These are phyloP conservation scores for Mastacembelus armatus DNA, from an alignment of 2,797 vertebrate species.

Conservation along the genomic window DNA sequence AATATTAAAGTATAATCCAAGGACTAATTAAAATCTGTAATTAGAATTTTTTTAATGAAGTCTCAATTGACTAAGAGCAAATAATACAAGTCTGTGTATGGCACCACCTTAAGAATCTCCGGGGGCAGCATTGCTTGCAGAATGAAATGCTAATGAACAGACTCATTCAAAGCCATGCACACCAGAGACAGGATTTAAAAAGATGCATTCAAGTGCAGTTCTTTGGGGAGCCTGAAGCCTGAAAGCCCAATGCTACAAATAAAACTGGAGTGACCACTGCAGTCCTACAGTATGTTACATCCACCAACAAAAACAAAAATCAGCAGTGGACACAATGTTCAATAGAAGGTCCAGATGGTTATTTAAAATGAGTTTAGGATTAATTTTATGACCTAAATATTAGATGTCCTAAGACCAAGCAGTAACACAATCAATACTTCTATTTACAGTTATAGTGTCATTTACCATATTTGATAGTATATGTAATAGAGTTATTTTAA, in stretches of 20 bases:
- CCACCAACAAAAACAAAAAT: not conserved
- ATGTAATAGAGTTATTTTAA: constrained; percentile 36
- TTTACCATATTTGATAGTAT: constrained; percentile 14
- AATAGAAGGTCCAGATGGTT: not conserved
- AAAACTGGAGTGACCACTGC: not conserved
- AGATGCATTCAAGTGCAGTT: constrained; percentile 3
- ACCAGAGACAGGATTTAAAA: constrained; percentile 27
- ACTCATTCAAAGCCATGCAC: constrained; percentile 62
- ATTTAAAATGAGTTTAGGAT: not conserved
- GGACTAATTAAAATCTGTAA: constrained; percentile 82
- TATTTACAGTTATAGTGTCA: constrained; percentile 6
- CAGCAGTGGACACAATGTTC: not conserved
- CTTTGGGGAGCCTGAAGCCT: constrained; percentile 21
- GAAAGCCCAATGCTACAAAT: constrained; percentile 3
- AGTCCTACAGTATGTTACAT: not conserved
- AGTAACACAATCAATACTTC: constrained; percentile 26
- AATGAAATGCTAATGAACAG: constrained; percentile 76
- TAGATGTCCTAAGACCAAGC: constrained; percentile 6
- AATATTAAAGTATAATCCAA: constrained; percentile 72
- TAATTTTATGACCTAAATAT: constrained; percentile 9
- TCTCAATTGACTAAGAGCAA: constrained; percentile 77
- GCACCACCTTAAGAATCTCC: constrained; percentile 67
- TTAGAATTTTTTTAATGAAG: constrained; percentile 80
- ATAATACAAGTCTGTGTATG: constrained; percentile 74
- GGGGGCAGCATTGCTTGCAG: constrained; percentile 65